Conservation (phyloP, 23 tunicate species). For the Phallusia fumigata region DNA sequence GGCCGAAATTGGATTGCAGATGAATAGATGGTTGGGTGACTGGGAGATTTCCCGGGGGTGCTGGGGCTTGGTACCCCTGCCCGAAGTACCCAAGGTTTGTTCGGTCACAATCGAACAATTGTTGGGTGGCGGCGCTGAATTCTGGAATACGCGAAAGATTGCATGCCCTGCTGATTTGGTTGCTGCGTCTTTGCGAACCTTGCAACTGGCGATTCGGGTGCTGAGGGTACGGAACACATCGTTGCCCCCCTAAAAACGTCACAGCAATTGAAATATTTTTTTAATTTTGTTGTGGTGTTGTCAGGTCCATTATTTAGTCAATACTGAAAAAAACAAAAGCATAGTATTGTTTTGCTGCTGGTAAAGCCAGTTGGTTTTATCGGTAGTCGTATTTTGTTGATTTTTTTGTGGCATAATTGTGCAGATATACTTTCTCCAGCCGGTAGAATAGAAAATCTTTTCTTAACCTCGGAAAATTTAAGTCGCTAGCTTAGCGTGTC, state of each 20-base stretch:
- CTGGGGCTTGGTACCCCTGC: neutral
- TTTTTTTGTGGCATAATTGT: too few relatives aligned
- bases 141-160: conserved; percentile 1
- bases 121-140: neutral
- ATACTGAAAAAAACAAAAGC: too few relatives aligned
- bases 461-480: too few relatives aligned
- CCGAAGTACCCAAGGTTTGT: conserved; percentile 6
- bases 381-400: too few relatives aligned
- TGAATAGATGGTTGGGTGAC: neutral
- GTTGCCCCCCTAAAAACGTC: neutral
- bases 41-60: neutral
- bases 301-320: too few relatives aligned
- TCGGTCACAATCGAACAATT: neutral
- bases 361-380: too few relatives aligned
- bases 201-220: neutral
- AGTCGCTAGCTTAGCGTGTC: too few relatives aligned
- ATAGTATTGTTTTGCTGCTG: too few relatives aligned
- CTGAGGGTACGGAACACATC: neutral
- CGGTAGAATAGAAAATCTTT: too few relatives aligned
- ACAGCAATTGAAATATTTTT: too few relatives aligned
- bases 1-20: neutral
- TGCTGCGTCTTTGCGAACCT: neutral
- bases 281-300: too few relatives aligned
- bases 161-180: neutral
- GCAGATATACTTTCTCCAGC: too few relatives aligned